Evolutionary conservation across 2,888 invertebrate genomes (phyloP), one percentile per base, ranked within the genome.

Genomic region (Plebejus argus): DNA sequence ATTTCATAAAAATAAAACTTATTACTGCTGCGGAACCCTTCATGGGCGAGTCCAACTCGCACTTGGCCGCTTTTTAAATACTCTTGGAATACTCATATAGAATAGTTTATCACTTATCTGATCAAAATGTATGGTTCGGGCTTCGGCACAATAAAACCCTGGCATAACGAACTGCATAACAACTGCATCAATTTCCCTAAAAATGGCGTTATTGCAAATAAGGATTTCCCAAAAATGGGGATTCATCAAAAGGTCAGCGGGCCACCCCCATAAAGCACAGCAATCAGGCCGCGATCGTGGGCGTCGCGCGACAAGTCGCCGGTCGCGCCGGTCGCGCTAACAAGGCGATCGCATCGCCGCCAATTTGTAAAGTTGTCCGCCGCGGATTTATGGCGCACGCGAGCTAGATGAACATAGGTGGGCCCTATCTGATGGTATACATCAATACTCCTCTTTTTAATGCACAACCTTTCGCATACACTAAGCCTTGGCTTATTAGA

Each of bases 281-380:
- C 66, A 33, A 15, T 66, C 66, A 33, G 28, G 49, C 23, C 20
- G 72, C 3, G 72, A 20, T 72, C 49, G 49, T 20, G 74, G 49
- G 74, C 28, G 74, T 49, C 86, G 85, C 76, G 76, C 79, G 78
- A 79, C 78, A 79, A 79, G 80, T 78, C 81, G 79, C 78, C 79
- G 79, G 78, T 90, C 53, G 83, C 81, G 85, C 84, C 86, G 88
- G 88, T 88, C 87, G 84, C 82, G 83, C 83, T 83, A 83, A 81
- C 86, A 66, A 66, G 66, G 89, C 91, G 84, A 84, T 83, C 89
- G 86, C 85, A 84, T 89, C 90, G 87, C 70, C 83, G 89, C 91
- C 93, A 93, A 93, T 93, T 93, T 93, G 93, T 92, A 89, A 90
- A 88, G 88, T 88, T 89, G 92, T 91, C 91, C 82, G 77, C 77